Evolutionary conservation across 2,797 vertebrate genomes (phyloP).

Genomic region (Bradypus variegatus): DNA sequence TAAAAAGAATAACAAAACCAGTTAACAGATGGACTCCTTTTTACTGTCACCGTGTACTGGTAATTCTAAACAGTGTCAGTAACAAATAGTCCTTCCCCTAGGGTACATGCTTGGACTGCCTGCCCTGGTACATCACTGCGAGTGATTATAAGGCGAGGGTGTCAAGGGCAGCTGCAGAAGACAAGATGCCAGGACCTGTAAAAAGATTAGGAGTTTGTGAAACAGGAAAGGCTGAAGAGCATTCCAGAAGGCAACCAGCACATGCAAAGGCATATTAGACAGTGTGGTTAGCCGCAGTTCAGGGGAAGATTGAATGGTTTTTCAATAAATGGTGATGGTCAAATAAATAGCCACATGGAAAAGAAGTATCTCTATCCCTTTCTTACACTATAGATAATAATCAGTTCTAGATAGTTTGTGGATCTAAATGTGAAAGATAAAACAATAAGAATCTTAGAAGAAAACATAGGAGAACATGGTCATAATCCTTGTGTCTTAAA

Average conservation of each 20-base stretch:
- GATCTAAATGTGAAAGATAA: background rate
- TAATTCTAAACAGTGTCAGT: background rate
- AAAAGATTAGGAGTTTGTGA: background rate
- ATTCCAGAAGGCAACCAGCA: background rate
- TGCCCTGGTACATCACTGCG: background rate
- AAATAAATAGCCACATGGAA: background rate
- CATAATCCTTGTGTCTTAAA: background rate
- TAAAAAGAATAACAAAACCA: background rate
- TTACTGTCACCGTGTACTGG: background rate
- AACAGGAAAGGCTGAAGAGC: background rate
- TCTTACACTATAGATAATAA: too few species aligned
- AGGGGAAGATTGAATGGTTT: background rate
- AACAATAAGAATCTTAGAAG: background rate
- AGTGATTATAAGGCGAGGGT: too few species aligned
- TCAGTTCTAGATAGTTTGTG: background rate
- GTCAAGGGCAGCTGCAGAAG: background rate
- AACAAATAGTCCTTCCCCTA: background rate
- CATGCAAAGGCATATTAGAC: rapidly evolving
- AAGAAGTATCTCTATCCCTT: background rate
- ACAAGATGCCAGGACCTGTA: background rate
- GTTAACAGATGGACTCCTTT: background rate
- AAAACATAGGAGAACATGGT: background rate
- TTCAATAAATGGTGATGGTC: background rate
- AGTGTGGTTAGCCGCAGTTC: rapidly evolving
- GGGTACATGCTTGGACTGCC: rapidly evolving